Conservation (phyloP, 2,888 invertebrate genomes). For the Epinotia demarniana region DNA sequence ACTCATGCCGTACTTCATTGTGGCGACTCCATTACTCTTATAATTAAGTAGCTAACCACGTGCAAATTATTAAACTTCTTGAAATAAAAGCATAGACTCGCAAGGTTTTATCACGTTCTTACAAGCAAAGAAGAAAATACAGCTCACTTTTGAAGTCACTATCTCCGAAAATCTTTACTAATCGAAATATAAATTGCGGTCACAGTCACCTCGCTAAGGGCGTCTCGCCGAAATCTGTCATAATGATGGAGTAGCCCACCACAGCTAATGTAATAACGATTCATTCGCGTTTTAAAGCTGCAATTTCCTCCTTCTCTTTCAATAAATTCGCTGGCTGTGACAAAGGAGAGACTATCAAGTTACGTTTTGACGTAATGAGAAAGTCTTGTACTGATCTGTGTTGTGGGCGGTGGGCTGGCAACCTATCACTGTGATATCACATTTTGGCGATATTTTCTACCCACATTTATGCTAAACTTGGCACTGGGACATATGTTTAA, state of each 20-base stretch:
- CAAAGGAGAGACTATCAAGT: constrained; percentile 40
- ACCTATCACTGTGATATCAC: no score
- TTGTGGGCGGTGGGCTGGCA: no score
- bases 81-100: no score
- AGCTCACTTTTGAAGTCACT: neutral
- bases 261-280: constrained; percentile 43
- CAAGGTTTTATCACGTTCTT: no score
- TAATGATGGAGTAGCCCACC: constrained; percentile 33
- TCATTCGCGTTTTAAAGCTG: constrained; percentile 44
- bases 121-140: neutral
- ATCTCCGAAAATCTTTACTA: neutral
- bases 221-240: constrained; percentile 35
- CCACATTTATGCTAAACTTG: no score
- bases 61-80: no score
- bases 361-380: constrained; percentile 16
- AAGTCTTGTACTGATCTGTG: neutral
- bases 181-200: constrained; percentile 20
- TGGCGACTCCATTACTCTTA: no score
- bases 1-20: no score
- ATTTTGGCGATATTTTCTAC: no score
- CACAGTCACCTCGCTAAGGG: neutral
- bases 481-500: no score
- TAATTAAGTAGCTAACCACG: no score
- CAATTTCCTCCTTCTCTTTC: constrained; percentile 33
- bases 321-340: constrained; percentile 42